phyloP scores from a whole-genome alignment of 2,797 vertebrate species.

The Spheniscus humboldti region DNA sequence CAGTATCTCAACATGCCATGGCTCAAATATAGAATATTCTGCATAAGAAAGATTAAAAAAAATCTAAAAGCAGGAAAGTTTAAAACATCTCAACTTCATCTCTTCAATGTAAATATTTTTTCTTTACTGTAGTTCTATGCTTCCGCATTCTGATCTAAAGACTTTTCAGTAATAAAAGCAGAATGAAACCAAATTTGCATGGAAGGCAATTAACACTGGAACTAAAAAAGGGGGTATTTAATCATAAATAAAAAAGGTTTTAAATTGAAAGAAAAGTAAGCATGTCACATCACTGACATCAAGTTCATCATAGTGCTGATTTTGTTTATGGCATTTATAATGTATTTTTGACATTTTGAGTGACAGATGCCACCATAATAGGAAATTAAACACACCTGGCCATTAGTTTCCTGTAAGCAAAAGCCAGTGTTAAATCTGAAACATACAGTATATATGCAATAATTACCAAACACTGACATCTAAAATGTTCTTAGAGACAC shows the following conservation, averaged over 20 bases:
- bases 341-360: constrained; percentile 68
- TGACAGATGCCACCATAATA: constrained; percentile 65
- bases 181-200: not conserved
- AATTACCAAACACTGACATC: constrained; percentile 55
- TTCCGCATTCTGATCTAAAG: not conserved
- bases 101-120: not conserved
- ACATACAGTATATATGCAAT: not conserved
- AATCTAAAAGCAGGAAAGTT: not conserved
- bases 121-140: not conserved
- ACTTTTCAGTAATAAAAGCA: not conserved
- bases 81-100: not conserved
- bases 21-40: not conserved
- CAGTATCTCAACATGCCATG: not conserved
- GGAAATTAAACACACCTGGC: constrained; percentile 69
- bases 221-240: not conserved
- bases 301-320: constrained; percentile 51
- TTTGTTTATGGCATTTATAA: constrained; percentile 70
- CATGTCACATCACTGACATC: constrained; percentile 44
- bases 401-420: constrained; percentile 53
- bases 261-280: constrained; percentile 52
- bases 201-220: not conserved
- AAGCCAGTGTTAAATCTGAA: not conserved
- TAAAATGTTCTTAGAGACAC: constrained; percentile 41
- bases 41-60: not conserved
- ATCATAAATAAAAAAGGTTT: constrained; percentile 32